phyloP scores from a whole-genome alignment of 2,797 vertebrate genomes.

The Phoxinus dragarum region DNA sequence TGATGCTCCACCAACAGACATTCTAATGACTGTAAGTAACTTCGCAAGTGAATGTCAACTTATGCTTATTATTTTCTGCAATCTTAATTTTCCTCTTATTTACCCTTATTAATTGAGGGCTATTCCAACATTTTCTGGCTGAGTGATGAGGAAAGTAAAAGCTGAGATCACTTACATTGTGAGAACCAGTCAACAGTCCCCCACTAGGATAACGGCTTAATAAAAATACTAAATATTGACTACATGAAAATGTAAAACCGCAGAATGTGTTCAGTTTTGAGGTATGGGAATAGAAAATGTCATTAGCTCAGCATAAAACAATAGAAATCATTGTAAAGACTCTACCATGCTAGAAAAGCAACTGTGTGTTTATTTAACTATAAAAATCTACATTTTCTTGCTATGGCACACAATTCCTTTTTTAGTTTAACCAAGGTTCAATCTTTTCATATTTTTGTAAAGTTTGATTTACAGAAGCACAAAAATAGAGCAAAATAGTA shows the following conservation, averaged over 20 bases:
- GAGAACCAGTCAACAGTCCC: not conserved
- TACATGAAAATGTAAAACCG: not conserved
- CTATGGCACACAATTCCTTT: not conserved
- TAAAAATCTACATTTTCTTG: not conserved
- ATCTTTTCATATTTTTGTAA: not conserved
- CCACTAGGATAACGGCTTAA: not conserved
- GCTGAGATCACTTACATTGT: not conserved
- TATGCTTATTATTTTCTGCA: not conserved
- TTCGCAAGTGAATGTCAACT: not conserved
- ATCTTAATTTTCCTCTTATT: not conserved
- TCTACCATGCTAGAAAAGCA: not conserved
- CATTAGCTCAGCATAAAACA: not conserved
- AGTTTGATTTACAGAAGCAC: not conserved
- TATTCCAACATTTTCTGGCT: not conserved
- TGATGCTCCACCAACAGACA: not conserved
- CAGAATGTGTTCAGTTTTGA: not conserved
- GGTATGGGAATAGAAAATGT: not conserved
- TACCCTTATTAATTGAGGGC: not conserved
- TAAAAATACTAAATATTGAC: not conserved
- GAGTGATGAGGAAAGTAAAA: not conserved
- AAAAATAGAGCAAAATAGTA: not conserved
- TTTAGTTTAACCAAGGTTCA: slow-evolving; percentile 8
- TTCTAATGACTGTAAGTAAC: not conserved
- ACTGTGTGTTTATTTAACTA: not conserved
- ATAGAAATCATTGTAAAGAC: not conserved